Percentiles rank a stretch among this genome's conserved stretches.
phyloP scores from a whole-genome alignment of 2,888 invertebrate genomes.

The Sympetrum striolatum region DNA sequence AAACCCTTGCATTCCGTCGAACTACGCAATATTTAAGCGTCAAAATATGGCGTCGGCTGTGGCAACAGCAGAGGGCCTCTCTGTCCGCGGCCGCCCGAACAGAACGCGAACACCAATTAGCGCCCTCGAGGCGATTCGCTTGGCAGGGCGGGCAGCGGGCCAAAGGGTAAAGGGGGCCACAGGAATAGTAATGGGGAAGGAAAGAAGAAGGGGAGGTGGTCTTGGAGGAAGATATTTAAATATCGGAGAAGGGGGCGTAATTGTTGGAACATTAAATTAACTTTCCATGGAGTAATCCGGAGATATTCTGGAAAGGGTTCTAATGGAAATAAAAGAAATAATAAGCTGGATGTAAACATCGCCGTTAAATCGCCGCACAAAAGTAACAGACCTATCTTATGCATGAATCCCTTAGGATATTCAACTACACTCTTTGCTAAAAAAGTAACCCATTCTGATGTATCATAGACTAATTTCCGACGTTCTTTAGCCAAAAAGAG shows the following conservation, averaged over 20 bases:
- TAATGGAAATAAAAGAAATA: too few relatives aligned
- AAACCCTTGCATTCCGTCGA: conserved; percentile 20
- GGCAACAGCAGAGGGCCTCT: neutral
- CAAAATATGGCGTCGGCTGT: conserved; percentile 7
- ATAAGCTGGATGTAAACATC: too few relatives aligned
- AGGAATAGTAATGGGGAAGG: neutral
- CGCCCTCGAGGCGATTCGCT: conserved; percentile 9
- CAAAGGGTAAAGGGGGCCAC: neutral
- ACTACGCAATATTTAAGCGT: conserved; percentile 39
- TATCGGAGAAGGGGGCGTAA: neutral
- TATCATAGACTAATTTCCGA: too few relatives aligned
- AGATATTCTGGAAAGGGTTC: too few relatives aligned
- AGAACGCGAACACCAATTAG: conserved; percentile 32
- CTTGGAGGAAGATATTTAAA: neutral
- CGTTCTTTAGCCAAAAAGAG: too few relatives aligned
- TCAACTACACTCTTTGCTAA: too few relatives aligned
- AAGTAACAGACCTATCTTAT: too few relatives aligned
- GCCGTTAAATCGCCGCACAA: too few relatives aligned
- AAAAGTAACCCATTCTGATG: too few relatives aligned
- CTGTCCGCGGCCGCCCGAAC: neutral
- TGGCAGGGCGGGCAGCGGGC: neutral
- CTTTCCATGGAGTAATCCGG: too few relatives aligned
- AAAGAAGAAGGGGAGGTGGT: neutral
- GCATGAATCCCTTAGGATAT: too few relatives aligned
- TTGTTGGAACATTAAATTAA: too few relatives aligned